phyloP scores from a whole-genome alignment of 2,888 invertebrate species.

The Emmelina monodactyla region DNA sequence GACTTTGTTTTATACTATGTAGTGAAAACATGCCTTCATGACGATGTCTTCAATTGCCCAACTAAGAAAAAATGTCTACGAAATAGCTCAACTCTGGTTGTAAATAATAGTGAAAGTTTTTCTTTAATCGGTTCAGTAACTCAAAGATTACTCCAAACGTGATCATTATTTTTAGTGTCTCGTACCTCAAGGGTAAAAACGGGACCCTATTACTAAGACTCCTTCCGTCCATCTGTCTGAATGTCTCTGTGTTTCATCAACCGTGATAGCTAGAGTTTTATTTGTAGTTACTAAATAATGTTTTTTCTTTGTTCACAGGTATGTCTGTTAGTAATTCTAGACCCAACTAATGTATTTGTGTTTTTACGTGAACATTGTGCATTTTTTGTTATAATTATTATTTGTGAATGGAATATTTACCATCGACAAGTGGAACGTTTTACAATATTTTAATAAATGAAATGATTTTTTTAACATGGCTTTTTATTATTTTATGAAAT shows the following conservation, averaged over 20 bases:
- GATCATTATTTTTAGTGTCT: not conserved
- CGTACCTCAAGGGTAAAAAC: not conserved
- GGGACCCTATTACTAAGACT: no score
- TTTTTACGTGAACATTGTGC: not conserved
- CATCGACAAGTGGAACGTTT: slow-evolving; percentile 24
- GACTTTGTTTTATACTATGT: no score
- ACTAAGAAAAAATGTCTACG: no score
- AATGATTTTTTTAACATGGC: slow-evolving; percentile 39
- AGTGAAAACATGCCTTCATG: no score
- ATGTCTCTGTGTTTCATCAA: no score
- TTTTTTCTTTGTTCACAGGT: not conserved
- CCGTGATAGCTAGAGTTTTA: no score
- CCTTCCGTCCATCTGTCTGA: no score
- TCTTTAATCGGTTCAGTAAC: slow-evolving; percentile 7
- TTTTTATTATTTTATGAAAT: no score
- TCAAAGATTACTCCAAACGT: not conserved
- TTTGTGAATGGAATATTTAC: slow-evolving; percentile 8
- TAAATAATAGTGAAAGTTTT: slow-evolving; percentile 3
- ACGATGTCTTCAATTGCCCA: no score
- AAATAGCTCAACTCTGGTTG: no score
- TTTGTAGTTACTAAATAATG: no score
- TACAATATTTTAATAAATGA: slow-evolving; percentile 47
- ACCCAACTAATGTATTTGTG: no score
- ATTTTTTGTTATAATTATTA: slow-evolving; percentile 3
- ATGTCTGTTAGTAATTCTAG: not conserved